These are phyloP conservation scores for Oreortyx pictus DNA, from an alignment of 2,797 vertebrate species.

Conservation along the genomic window DNA sequence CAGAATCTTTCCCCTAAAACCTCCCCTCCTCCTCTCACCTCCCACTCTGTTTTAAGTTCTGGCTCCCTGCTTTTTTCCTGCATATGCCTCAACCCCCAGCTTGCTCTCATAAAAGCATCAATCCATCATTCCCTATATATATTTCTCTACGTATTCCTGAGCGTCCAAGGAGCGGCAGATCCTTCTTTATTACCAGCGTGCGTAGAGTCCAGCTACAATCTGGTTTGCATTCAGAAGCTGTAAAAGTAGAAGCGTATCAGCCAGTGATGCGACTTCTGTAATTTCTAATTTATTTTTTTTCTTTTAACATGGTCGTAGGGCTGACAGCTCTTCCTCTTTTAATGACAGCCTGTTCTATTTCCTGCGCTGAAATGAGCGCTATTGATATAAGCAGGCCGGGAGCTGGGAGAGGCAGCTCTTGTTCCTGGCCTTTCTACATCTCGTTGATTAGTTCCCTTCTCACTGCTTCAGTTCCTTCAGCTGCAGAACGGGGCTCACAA, in stretches of 20 bases:
- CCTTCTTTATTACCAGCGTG: neutral
- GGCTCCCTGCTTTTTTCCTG: neutral
- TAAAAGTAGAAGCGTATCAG: neutral
- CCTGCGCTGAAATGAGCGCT: neutral
- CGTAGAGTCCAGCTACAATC: neutral
- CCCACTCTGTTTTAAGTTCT: neutral
- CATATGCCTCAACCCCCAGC: neutral
- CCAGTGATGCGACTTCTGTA: neutral
- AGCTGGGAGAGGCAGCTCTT: neutral
- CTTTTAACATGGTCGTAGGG: neutral
- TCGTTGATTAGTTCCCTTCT: neutral
- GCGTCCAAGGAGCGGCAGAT: neutral
- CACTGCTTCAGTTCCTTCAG: neutral
- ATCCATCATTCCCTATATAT: conserved; percentile 9
- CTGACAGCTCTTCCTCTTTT: neutral
- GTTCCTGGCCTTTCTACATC: neutral
- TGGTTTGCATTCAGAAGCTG: neutral
- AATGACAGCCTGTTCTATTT: neutral
- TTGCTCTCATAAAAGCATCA: conserved; percentile 9
- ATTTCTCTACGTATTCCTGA: conserved; percentile 7
- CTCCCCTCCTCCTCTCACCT: neutral
- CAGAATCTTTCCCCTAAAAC: neutral
- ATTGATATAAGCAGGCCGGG: neutral
- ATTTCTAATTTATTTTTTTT: neutral
- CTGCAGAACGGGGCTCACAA: neutral